These are phyloP conservation scores for Globia sparganii DNA, from an alignment of 2,888 invertebrate species.

Conservation along the genomic window DNA sequence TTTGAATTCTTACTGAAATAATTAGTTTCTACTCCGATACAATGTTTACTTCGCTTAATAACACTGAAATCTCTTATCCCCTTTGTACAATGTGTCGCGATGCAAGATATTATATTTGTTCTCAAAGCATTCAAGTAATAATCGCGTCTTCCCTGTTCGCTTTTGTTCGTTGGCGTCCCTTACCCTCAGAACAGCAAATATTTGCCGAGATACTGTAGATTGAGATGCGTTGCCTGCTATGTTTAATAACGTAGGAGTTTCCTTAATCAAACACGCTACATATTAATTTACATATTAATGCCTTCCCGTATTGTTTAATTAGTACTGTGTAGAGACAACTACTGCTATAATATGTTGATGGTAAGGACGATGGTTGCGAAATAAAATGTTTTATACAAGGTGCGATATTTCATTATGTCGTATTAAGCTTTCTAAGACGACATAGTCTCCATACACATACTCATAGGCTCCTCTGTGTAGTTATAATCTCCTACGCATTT, in stretches of 20 bases:
- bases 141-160: conserved; percentile 72
- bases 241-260: conserved; percentile 76
- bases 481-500: no score
- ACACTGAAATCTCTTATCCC: conserved; percentile 40
- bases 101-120: conserved; percentile 69
- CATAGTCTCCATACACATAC: no score
- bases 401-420: not conserved
- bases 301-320: conserved; percentile 59
- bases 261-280: conserved; percentile 70
- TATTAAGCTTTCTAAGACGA: no score
- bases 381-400: conserved; percentile 1
- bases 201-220: conserved; percentile 76
- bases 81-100: conserved; percentile 52
- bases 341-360: not conserved
- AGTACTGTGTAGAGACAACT: conserved; percentile 21
- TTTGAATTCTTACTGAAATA: not conserved
- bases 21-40: conserved; percentile 5
- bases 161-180: conserved; percentile 73
- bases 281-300: conserved; percentile 69
- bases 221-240: conserved; percentile 71
- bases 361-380: not conserved
- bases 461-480: no score
- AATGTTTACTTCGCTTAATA: conserved; percentile 38
- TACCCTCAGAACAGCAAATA: conserved; percentile 72
- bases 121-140: conserved; percentile 73